Conservation (phyloP, 2,888 invertebrate species). For the Cheilosia impressa region DNA sequence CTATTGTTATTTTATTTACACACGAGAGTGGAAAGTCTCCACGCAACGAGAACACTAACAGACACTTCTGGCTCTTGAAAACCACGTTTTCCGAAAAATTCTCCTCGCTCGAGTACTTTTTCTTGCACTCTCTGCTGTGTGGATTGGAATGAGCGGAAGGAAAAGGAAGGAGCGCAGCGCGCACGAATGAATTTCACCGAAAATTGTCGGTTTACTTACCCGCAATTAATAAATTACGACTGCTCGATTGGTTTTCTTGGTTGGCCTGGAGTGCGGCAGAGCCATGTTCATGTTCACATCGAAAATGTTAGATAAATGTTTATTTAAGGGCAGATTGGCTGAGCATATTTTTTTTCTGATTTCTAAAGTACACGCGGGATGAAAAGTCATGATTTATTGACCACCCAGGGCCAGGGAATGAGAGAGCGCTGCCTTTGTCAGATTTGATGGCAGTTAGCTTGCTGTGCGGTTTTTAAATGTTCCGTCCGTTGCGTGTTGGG, state of each 20-base stretch:
- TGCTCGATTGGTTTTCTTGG: slow-evolving; percentile 19
- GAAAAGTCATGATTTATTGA: slow-evolving; percentile 46
- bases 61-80: no score
- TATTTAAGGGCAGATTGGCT: background rate
- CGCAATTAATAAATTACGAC: slow-evolving; percentile 48
- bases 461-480: no score
- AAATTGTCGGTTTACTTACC: slow-evolving; percentile 42
- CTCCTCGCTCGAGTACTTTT: no score
- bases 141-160: no score
- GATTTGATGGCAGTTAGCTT: no score
- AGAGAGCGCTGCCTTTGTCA: no score
- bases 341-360: slow-evolving; percentile 1
- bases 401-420: background rate
- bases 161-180: background rate
- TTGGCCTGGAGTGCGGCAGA: background rate
- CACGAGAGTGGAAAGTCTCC: no score
- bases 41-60: no score
- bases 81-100: no score
- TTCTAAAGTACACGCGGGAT: background rate
- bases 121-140: no score
- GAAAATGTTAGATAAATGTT: slow-evolving; percentile 15
- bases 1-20: no score
- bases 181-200: slow-evolving; percentile 15
- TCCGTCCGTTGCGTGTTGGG: no score
- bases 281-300: slow-evolving; percentile 17